phyloP scores from a whole-genome alignment of 2,888 invertebrate genomes.

The Drosophila prolongata region DNA sequence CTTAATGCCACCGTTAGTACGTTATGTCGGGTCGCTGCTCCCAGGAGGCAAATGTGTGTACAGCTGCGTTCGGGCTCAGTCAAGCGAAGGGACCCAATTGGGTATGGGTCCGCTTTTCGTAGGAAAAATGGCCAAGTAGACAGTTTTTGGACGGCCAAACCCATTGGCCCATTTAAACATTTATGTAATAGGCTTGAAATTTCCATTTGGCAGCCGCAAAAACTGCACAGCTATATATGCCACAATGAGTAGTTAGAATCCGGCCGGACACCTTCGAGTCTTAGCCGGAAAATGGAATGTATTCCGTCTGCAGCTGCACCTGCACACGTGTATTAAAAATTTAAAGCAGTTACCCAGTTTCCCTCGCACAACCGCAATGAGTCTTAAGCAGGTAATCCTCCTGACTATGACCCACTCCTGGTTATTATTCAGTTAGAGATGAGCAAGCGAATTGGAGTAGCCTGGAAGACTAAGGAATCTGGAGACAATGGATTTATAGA shows the following conservation, averaged over 20 bases:
- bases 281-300: constrained; percentile 6
- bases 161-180: constrained; percentile 73
- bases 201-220: constrained; percentile 69
- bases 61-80: constrained; percentile 68
- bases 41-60: constrained; percentile 68
- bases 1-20: constrained; percentile 35
- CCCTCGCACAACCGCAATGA: constrained; percentile 56
- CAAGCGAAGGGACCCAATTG: constrained; percentile 40
- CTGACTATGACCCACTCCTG: constrained; percentile 16
- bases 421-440: constrained; percentile 34
- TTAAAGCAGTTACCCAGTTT: constrained; percentile 62
- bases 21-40: constrained; percentile 46
- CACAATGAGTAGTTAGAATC: constrained; percentile 30
- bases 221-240: constrained; percentile 52
- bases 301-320: constrained; percentile 20
- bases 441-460: constrained; percentile 19
- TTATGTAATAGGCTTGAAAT: constrained; percentile 76
- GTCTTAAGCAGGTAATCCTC: constrained; percentile 55
- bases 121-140: constrained; percentile 32
- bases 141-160: constrained; percentile 55
- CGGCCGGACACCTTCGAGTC: constrained; percentile 20
- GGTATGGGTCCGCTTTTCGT: background rate
- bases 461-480: constrained; percentile 3
- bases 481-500: constrained; percentile 2
- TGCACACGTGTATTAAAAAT: constrained; percentile 64